Base-by-base conservation (phyloP, 2,888 invertebrate genomes). In the Muschampia plurimacula region DNA sequence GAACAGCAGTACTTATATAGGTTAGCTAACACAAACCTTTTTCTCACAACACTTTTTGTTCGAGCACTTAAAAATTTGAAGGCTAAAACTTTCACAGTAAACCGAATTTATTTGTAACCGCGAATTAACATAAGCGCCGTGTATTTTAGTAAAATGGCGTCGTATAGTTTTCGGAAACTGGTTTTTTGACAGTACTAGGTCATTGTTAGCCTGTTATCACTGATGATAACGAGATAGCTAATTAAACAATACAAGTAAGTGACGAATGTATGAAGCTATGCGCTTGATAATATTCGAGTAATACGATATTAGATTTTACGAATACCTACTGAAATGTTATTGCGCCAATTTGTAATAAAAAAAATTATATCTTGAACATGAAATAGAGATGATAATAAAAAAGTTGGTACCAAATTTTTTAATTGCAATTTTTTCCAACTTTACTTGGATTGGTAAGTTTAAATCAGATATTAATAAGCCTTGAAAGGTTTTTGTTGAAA, bases 181-280 rank as follows among this genome's bases (percentile, higher is more conserved):
- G 74, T 74, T 74, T 75, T 74, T 46, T 72, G 72, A 76, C 74
- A 74, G 57, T 67, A 77, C 76, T 80, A 69, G 77, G 78, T 78
- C 79, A 81, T 76, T 76, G 74, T 74, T 76, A 67, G 67, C 68
- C 55, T 67, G 75, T 77, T 81, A 81, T 81, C 81, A 69, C 13
- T 13, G 32, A 73, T 55, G 78, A 79, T 80, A 79, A 77, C 67
- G 12, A 39, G 72, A 57, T 69, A 69, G 72, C 73, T 78, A 79
- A 79, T 79, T 81, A 79, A 77, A 74, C 74, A 78, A 63, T n/a
- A 10, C 36, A 44, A 65, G 15, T 59, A 22, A 22, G 49, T 65
- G 71, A 70, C 57, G 52, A 59, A 66, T 60, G 59, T 59, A 15
- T 13, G 41, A 32, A 68, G 22, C 10, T 44, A 68, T 60, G 68